Conservation (phyloP, 1,140 invertebrate genomes). For the Musca vetustissima region DNA sequence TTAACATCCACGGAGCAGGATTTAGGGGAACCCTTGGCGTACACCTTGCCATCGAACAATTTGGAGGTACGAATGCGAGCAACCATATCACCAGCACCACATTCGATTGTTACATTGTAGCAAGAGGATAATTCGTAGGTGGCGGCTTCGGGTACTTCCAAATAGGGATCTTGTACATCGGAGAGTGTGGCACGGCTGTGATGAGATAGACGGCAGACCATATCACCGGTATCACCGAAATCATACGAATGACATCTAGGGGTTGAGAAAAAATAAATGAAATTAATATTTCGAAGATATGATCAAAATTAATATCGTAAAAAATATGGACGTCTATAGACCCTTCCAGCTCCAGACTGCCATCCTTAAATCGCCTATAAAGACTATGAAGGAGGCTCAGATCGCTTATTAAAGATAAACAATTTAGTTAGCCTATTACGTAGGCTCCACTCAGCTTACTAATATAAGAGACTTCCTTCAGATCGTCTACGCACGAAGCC, state of each 20-base stretch:
- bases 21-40: constrained; percentile 89
- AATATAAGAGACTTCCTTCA: background rate
- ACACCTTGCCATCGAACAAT: constrained; percentile 91
- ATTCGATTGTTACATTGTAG: constrained; percentile 93
- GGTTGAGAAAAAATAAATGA: background rate
- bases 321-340: too few species aligned
- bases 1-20: constrained; percentile 87
- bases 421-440: too few species aligned
- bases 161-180: constrained; percentile 87
- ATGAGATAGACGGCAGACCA: constrained; percentile 89
- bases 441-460: too few species aligned
- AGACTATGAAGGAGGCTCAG: too few species aligned
- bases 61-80: constrained; percentile 89
- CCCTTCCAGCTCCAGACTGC: too few species aligned
- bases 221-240: constrained; percentile 88
- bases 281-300: background rate
- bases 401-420: too few species aligned
- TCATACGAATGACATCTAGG: constrained; percentile 88
- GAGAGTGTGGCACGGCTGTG: constrained; percentile 84
- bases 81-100: constrained; percentile 88
- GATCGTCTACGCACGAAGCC: too few species aligned
- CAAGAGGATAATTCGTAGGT: constrained; percentile 92
- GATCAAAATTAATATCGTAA: too few species aligned
- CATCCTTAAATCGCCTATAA: too few species aligned
- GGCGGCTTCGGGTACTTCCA: constrained; percentile 83